Evolutionary conservation across 2,113 vertebrate species (phyloP), one percentile per base, ranked within the genome.

Genomic region (Carettochelys insculpta): DNA sequence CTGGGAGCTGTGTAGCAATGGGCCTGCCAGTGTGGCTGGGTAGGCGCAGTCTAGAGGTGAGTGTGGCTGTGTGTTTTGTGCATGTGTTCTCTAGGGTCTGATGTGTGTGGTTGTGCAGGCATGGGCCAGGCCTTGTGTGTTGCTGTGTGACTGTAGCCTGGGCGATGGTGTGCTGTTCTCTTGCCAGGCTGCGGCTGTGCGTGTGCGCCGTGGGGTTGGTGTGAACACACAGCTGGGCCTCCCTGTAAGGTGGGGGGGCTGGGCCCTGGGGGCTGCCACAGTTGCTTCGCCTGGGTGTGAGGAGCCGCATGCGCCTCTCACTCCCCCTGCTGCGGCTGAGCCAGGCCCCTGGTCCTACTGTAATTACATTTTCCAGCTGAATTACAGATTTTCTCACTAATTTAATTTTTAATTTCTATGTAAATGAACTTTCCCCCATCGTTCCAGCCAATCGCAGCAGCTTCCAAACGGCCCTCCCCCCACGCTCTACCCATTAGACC

Each of bases 361-460:
- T 95, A 95, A 90, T 95, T 93, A 91, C 76, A 95, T 95, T 93
- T 93, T 95, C 82, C 87, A 83, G 82, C 87, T 91, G 92, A 93
- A 92, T 93, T 89, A 89, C 92, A 93, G n/a, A 82, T 80, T 93
- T 95, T 68, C 83, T 84, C 83, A 86, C 82, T 94, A 94, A 95
- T 92, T 88, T 85, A 90, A 86, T 94, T 88, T 94, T 95, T 95
- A 93, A 95, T 95, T 93, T 95, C 92, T 92, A 93, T 95, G 94
- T 90, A 93, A 95, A 95, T 95, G 75, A 93, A 89, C 80, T 90
- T 83, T 78, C 38, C 24, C 77, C 34, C 83, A 87, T 87, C 83
- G 85, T 88, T 81, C 47, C 82, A 79, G 48, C 78, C 27, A 48
- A 77, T 84, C 34, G 51, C 71, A 54, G 87, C 65, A 12, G 22